Conservation (phyloP, 2,797 vertebrate species). For the Poeciliopsis presidionis region DNA sequence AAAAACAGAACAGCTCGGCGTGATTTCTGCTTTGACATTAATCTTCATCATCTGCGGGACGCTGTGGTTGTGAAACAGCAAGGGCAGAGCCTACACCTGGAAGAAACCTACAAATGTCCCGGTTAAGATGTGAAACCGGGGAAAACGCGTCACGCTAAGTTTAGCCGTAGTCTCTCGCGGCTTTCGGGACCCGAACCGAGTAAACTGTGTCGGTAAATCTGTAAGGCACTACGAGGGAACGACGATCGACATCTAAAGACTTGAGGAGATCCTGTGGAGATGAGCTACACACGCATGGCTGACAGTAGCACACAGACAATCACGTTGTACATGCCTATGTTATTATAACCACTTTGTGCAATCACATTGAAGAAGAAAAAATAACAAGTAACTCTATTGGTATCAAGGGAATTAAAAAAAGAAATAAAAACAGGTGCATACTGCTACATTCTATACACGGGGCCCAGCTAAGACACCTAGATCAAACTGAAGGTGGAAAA, state of each 20-base stretch:
- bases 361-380: slow-evolving; percentile 84
- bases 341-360: slow-evolving; percentile 93
- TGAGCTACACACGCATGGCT: slow-evolving; percentile 83
- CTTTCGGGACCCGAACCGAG: slow-evolving; percentile 85
- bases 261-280: slow-evolving; percentile 81
- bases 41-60: slow-evolving; percentile 47
- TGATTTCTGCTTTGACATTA: slow-evolving; percentile 53
- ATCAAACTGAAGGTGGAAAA: slow-evolving; percentile 75
- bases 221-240: slow-evolving; percentile 99
- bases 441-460: slow-evolving; percentile 92
- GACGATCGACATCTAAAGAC: slow-evolving; percentile 86
- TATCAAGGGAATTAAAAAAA: slow-evolving; percentile 71
- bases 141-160: slow-evolving; percentile 65
- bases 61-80: slow-evolving; percentile 64
- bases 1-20: slow-evolving; percentile 46
- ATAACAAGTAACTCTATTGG: slow-evolving; percentile 86
- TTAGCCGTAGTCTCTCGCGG: slow-evolving; percentile 79
- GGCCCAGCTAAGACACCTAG: slow-evolving; percentile 83
- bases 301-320: slow-evolving; percentile 88
- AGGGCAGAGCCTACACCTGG: slow-evolving; percentile 79
- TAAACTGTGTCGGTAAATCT: slow-evolving; percentile 88
- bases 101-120: slow-evolving; percentile 75
- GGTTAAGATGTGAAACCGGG: slow-evolving; percentile 70
- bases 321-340: slow-evolving; percentile 93
- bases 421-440: slow-evolving; percentile 82